Conservation (phyloP, 2,888 invertebrate species). For the Apotomis turbidana region DNA sequence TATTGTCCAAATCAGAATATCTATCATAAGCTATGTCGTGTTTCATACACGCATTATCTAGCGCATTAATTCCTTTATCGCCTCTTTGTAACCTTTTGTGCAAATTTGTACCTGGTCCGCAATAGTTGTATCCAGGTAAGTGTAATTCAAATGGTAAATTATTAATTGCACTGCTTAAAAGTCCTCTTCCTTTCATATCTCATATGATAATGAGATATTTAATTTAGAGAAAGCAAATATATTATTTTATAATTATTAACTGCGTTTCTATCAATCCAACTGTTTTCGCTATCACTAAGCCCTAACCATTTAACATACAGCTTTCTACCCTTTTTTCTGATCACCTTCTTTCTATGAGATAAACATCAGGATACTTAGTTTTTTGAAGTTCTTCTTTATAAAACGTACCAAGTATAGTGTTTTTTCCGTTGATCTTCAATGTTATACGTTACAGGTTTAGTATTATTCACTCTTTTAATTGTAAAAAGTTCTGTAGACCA, state of each 20-base stretch:
- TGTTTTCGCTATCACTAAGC: background rate
- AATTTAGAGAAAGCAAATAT: too few relatives aligned
- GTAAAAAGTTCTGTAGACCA: slow-evolving; percentile 55
- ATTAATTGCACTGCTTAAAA: too few relatives aligned
- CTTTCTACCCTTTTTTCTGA: too few relatives aligned
- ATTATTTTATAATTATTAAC: too few relatives aligned
- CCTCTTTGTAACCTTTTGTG: background rate
- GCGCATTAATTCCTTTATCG: background rate
- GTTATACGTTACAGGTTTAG: slow-evolving; percentile 51
- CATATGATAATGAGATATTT: too few relatives aligned
- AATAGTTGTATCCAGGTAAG: too few relatives aligned
- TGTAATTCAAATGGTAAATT: too few relatives aligned
- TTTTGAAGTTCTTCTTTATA: slow-evolving; percentile 55
- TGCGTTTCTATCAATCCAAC: too few relatives aligned
- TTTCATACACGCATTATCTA: background rate
- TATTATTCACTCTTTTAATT: slow-evolving; percentile 48
- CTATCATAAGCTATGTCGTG: background rate
- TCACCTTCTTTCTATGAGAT: slow-evolving; percentile 53
- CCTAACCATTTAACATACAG: background rate
- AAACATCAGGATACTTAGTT: slow-evolving; percentile 53
- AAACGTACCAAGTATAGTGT: slow-evolving; percentile 54
- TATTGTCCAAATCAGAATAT: background rate
- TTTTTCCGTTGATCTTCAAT: slow-evolving; percentile 49
- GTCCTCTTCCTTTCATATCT: background rate
- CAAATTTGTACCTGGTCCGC: background rate